Evolutionary conservation across 2,113 vertebrate genomes (phyloP), one percentile per base, ranked within the genome.

Genomic region (Lathamus discolor): DNA sequence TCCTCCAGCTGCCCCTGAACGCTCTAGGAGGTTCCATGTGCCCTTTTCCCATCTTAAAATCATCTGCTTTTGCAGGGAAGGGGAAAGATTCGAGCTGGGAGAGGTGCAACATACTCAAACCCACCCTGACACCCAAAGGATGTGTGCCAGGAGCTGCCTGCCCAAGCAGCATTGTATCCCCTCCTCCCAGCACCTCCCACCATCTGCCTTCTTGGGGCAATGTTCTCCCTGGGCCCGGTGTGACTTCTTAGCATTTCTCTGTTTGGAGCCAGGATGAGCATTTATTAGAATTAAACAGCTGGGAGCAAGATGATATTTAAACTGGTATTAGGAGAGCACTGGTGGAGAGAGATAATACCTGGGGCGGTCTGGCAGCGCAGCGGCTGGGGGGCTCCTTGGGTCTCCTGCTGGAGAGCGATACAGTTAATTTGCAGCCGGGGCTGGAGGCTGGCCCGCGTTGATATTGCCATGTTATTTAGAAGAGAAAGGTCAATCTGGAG

Each of bases 221-320:
- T 39, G 46, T 31, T 27, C 78, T 23, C 18, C 0, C 1, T 3
- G 14, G 73, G 93, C 96, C 96, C 96, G n/a, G 96, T 54, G 98
- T 96, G 97, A 98, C 97, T 74, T 97, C 97, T 74, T 97, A 93
- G 95, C 98, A 98, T 98, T 98, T 98, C 92, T 97, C 90, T 91
- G 90, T 96, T 97, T 95, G 96, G 97, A 97, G 96, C 97, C 19
- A 62, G 97, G 96, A 96, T 97, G 96, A 97, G 95, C 97, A 61
- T 97, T 98, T 98, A 98, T 98, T 98, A 97, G 97, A 95, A 93
- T 86, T 73, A 96, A 98, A 92, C 98, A 98, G 98, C 98, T 98
- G 98, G 97, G 98, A 98, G 96, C 93, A 22, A 94, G 76, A 93
- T 98, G 98, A 98, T 98, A 98, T 98, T 98, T 98, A 98, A 97